A percentile compares a stretch with the other conserved stretches of the same genome.
Evolutionary conservation across 2,113 vertebrate genomes (phyloP).

Genomic region (Dromas ardeola): DNA sequence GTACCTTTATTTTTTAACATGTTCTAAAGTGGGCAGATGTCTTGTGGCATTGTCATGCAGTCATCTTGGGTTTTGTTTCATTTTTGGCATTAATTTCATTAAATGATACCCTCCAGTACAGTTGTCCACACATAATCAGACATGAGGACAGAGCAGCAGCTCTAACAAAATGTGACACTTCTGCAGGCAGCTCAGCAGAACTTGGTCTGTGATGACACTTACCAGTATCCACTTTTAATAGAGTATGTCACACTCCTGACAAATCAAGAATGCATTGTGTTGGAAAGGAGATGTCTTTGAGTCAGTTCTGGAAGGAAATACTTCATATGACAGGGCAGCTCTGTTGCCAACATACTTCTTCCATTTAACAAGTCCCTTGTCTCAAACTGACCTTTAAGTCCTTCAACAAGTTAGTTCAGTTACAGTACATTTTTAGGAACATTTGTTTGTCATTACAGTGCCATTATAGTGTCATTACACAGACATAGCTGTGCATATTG

Average conservation of each 20-base stretch:
- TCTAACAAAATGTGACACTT: slow-evolving; percentile 49
- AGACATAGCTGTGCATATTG: background rate
- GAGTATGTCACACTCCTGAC: background rate
- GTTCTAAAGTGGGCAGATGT: background rate
- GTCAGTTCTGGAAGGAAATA: background rate
- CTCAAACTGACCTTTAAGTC: background rate
- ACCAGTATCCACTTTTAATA: slow-evolving; percentile 15
- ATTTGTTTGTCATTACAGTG: background rate
- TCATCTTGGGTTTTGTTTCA: background rate
- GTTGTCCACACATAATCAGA: background rate
- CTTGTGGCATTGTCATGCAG: background rate
- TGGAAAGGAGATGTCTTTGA: slow-evolving; percentile 12
- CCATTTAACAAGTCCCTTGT: background rate
- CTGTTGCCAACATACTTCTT: background rate
- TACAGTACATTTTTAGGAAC: background rate
- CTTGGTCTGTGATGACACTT: background rate
- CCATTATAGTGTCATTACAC: too few relatives aligned
- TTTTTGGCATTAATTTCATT: slow-evolving; percentile 32
- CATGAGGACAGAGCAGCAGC: background rate
- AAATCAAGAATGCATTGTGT: slow-evolving; percentile 23
- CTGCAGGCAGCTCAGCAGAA: background rate
- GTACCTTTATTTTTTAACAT: background rate
- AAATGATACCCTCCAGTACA: background rate
- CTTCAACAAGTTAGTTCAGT: background rate
- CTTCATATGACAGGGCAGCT: background rate